Base-by-base conservation (phyloP, 2,888 invertebrate genomes). In the Portevinia maculata region DNA sequence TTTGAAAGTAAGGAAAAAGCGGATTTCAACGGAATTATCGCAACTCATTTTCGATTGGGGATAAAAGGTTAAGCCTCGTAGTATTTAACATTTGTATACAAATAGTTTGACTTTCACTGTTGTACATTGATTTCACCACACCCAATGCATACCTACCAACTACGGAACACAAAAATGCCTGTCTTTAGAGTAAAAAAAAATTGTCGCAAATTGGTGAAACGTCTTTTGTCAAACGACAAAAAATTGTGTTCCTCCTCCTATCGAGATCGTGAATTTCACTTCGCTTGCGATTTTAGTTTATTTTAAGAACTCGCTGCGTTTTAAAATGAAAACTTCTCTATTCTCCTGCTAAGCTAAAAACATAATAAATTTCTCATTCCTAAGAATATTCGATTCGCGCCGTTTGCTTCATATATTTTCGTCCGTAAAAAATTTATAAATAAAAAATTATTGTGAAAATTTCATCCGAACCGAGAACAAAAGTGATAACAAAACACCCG, bases 291-390 rank as follows among this genome's bases (percentile, higher is more conserved):
- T 57, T 71, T 46, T 50, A 78, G 83, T 83, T 78, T 83, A 78
- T 78, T 83, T 83, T 71, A 78, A 73, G 83, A 83, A 83, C 71
- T 83, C 67, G 60, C 53, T 71, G 76, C 65, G 78, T 71, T 73
- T 73, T 50, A 78, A 64, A 73, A 73, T 76, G 70, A 73, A 83
- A 71, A 62, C 34, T 62, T 55, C 39, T 55, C 37, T 60, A n/a
- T 44, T 53, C 37, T 39, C 24, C 21, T 32, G 60, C 50, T 52
- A 19, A 52, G 0, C 32, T 15, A 59, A 65, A 46, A 7, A 73
- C 32, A 13, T 46, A 13, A 17, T 48, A 55, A 65, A 60, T 55
- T 53, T 24, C 15, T 30, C 37, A 46, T 53, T 48, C 53, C 59
- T 19, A 17, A 39, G 13, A 55, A 48, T 55, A 37, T 60, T 73